Conservation (phyloP, 2,888 invertebrate species). For the Drosophila emarginata region DNA sequence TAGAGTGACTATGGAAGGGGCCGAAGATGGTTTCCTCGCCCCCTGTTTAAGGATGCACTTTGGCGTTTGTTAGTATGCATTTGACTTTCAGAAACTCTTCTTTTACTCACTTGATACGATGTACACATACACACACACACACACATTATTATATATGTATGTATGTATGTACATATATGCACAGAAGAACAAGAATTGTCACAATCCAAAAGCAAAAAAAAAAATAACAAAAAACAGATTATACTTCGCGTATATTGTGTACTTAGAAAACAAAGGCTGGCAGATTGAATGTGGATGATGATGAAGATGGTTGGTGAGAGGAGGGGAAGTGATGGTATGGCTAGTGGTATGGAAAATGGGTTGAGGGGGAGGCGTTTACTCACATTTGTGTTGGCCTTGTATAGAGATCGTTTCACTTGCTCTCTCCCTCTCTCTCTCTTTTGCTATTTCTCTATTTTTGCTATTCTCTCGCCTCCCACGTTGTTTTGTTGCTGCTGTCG, state of each 20-base stretch:
- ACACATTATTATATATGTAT: background rate
- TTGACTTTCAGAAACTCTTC: background rate
- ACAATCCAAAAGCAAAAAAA: background rate
- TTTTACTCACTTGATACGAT: background rate
- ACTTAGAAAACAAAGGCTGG: slow-evolving; percentile 16
- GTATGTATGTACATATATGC: background rate
- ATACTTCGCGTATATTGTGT: slow-evolving; percentile 4
- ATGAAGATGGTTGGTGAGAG: background rate
- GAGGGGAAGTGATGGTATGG: background rate
- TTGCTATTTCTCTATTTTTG: background rate
- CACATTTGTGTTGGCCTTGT: slow-evolving; percentile 18
- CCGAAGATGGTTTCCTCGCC: background rate
- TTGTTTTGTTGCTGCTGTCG: slow-evolving; percentile 6
- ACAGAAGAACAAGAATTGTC: slow-evolving; percentile 3
- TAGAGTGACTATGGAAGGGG: background rate
- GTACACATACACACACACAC: background rate
- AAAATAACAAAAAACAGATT: slow-evolving; percentile 6
- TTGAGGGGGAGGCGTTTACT: slow-evolving; percentile 10
- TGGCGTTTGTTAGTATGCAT: background rate
- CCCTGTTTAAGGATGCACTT: background rate
- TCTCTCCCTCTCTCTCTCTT: slow-evolving; percentile 1
- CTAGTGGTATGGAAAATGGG: background rate
- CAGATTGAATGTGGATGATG: slow-evolving; percentile 7
- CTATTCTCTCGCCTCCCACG: slow-evolving; percentile 18
- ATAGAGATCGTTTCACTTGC: slow-evolving; percentile 12